These are phyloP conservation scores for Latrodectus elegans DNA, from an alignment of 2,888 invertebrate genomes.

Conservation along the genomic window DNA sequence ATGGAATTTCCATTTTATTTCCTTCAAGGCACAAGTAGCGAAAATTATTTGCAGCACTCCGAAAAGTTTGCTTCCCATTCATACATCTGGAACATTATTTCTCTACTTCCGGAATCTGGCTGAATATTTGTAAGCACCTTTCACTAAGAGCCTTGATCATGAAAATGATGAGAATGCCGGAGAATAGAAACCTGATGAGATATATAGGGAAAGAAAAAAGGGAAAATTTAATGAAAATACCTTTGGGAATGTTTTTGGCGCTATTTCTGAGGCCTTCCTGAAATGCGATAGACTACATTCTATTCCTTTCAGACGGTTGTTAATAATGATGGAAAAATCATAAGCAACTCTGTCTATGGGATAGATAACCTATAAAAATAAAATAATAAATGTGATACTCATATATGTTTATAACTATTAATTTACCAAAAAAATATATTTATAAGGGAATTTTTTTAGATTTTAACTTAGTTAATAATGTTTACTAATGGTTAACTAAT, in stretches of 20 bases:
- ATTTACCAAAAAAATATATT: too few relatives aligned
- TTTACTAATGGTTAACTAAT: too few relatives aligned
- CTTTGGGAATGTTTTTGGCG: constrained; percentile 19
- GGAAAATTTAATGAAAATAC: constrained; percentile 33
- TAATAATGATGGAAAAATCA: too few relatives aligned
- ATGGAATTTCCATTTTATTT: too few relatives aligned
- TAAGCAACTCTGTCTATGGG: too few relatives aligned
- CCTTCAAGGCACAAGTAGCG: constrained; percentile 1
- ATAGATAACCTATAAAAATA: too few relatives aligned
- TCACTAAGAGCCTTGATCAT: constrained; percentile 14
- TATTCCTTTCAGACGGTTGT: too few relatives aligned
- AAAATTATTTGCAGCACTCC: constrained; percentile 26
- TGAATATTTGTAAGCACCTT: constrained; percentile 8
- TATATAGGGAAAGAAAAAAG: background rate
- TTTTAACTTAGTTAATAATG: too few relatives aligned
- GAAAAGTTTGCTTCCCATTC: constrained; percentile 7
- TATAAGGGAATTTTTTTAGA: too few relatives aligned
- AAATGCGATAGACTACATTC: too few relatives aligned
- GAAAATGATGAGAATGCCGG: constrained; percentile 35
- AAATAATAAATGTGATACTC: too few relatives aligned
- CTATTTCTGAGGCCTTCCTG: background rate
- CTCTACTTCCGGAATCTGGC: background rate
- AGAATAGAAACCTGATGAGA: background rate
- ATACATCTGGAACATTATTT: constrained; percentile 6
- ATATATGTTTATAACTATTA: too few relatives aligned